Base-by-base conservation (phyloP, 2,797 vertebrate genomes). In the Zalophus californianus region DNA sequence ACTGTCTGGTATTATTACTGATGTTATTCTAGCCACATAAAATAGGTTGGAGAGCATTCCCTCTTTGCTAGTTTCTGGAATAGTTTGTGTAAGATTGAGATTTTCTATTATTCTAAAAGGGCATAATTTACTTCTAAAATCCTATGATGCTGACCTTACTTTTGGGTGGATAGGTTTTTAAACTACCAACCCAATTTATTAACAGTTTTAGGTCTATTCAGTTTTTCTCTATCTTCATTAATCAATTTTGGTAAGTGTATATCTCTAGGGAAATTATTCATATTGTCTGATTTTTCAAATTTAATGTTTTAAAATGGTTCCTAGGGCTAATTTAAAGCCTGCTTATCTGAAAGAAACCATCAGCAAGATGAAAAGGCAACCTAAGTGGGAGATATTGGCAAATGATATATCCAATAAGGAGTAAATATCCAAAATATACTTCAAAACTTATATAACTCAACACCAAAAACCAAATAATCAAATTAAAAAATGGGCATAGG, bases 121-220 rank as follows among this genome's bases (percentile, higher is more conserved):
- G 18, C 41, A 91, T 21, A 90, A 60, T 75, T 95, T 80, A 91
- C 73, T 90, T 83, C 48, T 77, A 54, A 92, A 75, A 82, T 77
- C 32, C 70, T 25, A 62, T 64, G 35, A 75, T 48, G 5, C n/a
- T 83, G 32, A 72, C 6, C 32, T 95, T 72, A 14, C 14, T 80
- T 87, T 73, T 73, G 70, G 8, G 32, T 87, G 15, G 35, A 54
- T 50, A 90, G 14, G 4, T 91, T 88, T 95, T 95, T 64, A 77
- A 97, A 86, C 25, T 78, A 60, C 56, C 32, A 96, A 41, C 7
- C 5, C 48, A 25, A 72, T 66, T 89, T 85, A 41, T 86, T 80
- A 82, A 85, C 82, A 44, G 23, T 70, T 89, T 68, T 21, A 48
- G 50, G 62, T 70, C 32, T 27, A 72, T 79, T 73, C 11, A 2